phyloP scores from a whole-genome alignment of 2,113 vertebrate species.

The Rhodinocichla rosea region DNA sequence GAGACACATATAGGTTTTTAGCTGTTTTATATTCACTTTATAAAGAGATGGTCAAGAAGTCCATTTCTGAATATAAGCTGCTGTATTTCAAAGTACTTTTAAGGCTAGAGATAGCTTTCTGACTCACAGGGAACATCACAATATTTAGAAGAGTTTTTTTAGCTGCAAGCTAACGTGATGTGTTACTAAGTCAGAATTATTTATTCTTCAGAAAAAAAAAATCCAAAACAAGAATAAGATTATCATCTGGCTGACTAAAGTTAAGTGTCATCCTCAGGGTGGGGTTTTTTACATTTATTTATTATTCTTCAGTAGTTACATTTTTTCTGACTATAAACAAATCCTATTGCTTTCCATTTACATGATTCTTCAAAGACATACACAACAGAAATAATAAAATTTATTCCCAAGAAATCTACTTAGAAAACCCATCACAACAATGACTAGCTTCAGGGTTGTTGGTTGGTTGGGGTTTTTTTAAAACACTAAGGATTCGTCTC shows the following conservation, averaged over 20 bases:
- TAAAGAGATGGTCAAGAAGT: background rate
- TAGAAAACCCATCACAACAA: background rate
- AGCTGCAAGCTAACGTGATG: background rate
- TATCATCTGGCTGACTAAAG: background rate
- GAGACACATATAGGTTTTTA: background rate
- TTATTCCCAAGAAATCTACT: background rate
- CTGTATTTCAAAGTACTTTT: background rate
- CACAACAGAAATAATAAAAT: background rate
- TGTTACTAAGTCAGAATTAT: background rate
- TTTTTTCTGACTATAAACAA: background rate
- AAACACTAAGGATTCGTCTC: background rate
- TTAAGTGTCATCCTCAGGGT: background rate
- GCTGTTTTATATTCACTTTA: background rate
- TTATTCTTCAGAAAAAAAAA: background rate
- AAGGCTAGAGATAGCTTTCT: background rate
- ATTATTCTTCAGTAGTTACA: background rate
- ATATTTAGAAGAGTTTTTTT: background rate
- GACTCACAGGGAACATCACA: background rate
- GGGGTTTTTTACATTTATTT: background rate
- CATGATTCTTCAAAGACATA: background rate
- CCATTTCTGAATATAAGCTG: background rate
- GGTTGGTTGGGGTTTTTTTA: accelerated
- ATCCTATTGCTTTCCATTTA: background rate
- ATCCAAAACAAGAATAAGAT: background rate
- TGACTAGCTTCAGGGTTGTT: background rate